Percentiles rank a stretch among this genome's conserved stretches.
Evolutionary conservation across 2,888 invertebrate genomes (phyloP).

Genomic region (Oeneis ivallda): DNA sequence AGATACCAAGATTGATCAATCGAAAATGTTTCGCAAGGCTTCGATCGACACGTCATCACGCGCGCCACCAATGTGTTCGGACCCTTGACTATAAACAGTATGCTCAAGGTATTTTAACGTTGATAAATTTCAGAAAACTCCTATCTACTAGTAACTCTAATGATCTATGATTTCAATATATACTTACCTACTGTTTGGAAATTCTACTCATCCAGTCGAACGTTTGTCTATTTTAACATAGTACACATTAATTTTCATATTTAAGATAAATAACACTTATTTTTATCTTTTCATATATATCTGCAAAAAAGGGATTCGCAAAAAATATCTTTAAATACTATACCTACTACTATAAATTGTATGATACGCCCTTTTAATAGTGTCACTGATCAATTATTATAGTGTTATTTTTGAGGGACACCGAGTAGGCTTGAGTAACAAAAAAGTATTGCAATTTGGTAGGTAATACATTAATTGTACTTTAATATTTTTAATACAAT

Average conservation of each 20-base stretch:
- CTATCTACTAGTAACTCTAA: constrained; percentile 61
- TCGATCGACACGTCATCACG: background rate
- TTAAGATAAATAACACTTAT: constrained; percentile 22
- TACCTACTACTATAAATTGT: too few relatives aligned
- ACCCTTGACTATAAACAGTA: constrained; percentile 41
- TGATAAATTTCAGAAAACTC: constrained; percentile 79
- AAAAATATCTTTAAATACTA: background rate
- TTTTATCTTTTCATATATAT: background rate
- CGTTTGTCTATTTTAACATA: constrained; percentile 33
- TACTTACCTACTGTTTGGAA: constrained; percentile 34
- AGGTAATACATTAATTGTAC: too few relatives aligned
- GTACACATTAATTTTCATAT: constrained; percentile 26
- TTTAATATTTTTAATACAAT: background rate
- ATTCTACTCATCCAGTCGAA: constrained; percentile 40
- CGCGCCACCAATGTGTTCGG: background rate
- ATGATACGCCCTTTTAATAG: too few relatives aligned
- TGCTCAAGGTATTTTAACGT: constrained; percentile 70
- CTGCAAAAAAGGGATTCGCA: constrained; percentile 14
- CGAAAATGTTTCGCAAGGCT: background rate
- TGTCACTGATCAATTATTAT: too few relatives aligned
- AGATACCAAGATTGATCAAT: background rate
- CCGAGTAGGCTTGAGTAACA: too few relatives aligned
- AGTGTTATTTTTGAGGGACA: too few relatives aligned
- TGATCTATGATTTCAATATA: constrained; percentile 48
- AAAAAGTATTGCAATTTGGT: too few relatives aligned